Base-by-base conservation (phyloP, 2,797 vertebrate species). In the Gymnopithys bicolor region DNA sequence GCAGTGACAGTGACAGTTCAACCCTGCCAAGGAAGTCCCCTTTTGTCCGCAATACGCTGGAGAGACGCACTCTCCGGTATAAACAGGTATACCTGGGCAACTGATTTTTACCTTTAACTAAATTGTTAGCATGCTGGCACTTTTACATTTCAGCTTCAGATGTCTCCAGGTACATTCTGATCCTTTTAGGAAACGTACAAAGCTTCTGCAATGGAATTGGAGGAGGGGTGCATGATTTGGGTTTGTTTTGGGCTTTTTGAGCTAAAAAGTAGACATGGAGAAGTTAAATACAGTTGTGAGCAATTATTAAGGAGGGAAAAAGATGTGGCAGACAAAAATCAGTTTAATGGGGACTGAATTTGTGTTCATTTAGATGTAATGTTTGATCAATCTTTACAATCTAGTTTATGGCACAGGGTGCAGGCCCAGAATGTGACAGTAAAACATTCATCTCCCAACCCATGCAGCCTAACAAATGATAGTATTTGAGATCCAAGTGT, bases 1-100 rank as follows among this genome's bases (percentile, higher is more conserved):
- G 99, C 94, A 99, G 99, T 89, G 99, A 99, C 98, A 99, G 99
- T 12, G 99, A 99, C 98, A 99, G 99, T 96, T 99, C 99, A 14
- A 99, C 99, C 28, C 97, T 99, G 97, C 99, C 99, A 97, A 99
- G 99, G 98, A 99, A 99, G 90, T 99, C 98, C 0, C 98, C 99
- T 24, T 99, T 99, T 93, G 98, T 99, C 95, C 98, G 99, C 96
- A 99, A 99, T 96, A 99, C 99, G 5, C 95, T 99, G 97, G 99
- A 99, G 97, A 98, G 99, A 94, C 98, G 99, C 82, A 99, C 99
- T 5, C 93, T 99, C 73, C 98, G 99, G 89, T 99, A 99, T 70
- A 99, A 99, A 96, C 99, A 99, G 99, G 99, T 99, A 93, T 22
- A 67, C 70, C 52, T 19, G 9, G 17, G 35, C 49, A 66, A 23